phyloP scores from a whole-genome alignment of 2,797 vertebrate species.

The Oreochromis mossambicus region DNA sequence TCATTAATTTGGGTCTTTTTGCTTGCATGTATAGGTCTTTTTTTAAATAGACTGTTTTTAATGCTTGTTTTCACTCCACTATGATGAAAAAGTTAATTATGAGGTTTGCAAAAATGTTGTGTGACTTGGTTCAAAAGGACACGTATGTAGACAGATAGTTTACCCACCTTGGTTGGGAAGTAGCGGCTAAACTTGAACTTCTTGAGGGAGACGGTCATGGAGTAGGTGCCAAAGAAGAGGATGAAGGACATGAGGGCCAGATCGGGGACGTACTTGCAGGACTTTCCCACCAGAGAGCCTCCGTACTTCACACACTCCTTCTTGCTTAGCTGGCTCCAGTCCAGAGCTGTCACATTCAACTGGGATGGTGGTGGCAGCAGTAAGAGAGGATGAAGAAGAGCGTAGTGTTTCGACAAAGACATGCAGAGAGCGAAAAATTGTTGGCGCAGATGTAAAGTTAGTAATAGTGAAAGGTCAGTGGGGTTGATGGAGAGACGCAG shows the following conservation, averaged over 20 bases:
- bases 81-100: background rate
- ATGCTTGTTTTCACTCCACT: background rate
- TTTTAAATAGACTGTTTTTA: background rate
- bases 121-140: background rate
- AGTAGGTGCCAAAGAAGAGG: slow-evolving; percentile 97
- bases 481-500: slow-evolving; percentile 1
- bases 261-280: slow-evolving; percentile 90
- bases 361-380: slow-evolving; percentile 56
- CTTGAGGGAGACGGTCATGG: slow-evolving; percentile 92
- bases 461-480: background rate
- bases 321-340: slow-evolving; percentile 96
- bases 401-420: slow-evolving; percentile 20
- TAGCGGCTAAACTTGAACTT: slow-evolving; percentile 98
- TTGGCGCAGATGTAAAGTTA: background rate
- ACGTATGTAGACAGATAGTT: background rate
- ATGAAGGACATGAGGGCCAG: slow-evolving; percentile 98
- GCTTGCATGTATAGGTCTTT: background rate
- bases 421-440: background rate
- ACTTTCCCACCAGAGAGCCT: slow-evolving; percentile 86
- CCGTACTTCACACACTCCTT: slow-evolving; percentile 94
- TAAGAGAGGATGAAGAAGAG: slow-evolving; percentile 29
- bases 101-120: background rate
- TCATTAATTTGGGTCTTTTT: background rate
- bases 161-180: slow-evolving; percentile 93
- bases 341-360: slow-evolving; percentile 93